Percentiles rank a stretch among this genome's conserved stretches.
phyloP scores from a whole-genome alignment of 2,113 vertebrate species.

The Morone saxatilis region DNA sequence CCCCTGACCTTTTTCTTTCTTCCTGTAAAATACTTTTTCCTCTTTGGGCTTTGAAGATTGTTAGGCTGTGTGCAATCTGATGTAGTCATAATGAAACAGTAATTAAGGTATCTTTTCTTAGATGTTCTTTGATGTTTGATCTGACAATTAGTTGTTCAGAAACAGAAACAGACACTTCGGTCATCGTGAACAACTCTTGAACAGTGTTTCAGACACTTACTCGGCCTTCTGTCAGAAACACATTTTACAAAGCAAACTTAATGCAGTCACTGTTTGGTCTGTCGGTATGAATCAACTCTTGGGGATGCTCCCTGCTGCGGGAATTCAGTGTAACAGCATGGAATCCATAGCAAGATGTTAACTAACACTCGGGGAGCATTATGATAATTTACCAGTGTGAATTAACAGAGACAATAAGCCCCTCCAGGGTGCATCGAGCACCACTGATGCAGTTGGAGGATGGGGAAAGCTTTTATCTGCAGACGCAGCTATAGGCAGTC shows the following conservation, averaged over 20 bases:
- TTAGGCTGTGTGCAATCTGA: neutral
- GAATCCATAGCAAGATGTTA: conserved; percentile 56
- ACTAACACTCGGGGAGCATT: conserved; percentile 52
- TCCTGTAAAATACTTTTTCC: neutral
- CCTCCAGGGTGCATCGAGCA: conserved; percentile 36
- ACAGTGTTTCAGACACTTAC: neutral
- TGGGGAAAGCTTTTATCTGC: neutral
- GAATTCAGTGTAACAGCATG: conserved; percentile 39
- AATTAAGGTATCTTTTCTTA: neutral
- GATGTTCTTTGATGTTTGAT: neutral
- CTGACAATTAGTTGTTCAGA: neutral
- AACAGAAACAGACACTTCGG: neutral
- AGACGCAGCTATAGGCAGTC: conserved; percentile 15
- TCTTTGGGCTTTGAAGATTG: neutral
- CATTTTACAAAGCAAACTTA: neutral
- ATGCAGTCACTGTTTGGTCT: neutral
- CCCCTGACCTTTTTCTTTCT: too few relatives aligned
- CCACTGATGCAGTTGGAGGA: conserved; percentile 26
- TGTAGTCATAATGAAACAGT: neutral
- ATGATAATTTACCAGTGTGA: conserved; percentile 51
- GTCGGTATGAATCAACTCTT: conserved; percentile 10
- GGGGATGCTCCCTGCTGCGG: conserved; percentile 23
- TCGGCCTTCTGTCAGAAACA: neutral
- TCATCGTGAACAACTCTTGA: neutral
- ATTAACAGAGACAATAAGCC: conserved; percentile 40